A percentile compares a stretch with the other conserved stretches of the same genome.
These are phyloP conservation scores for Drepana falcataria DNA, from an alignment of 2,888 invertebrate genomes.

Conservation along the genomic window DNA sequence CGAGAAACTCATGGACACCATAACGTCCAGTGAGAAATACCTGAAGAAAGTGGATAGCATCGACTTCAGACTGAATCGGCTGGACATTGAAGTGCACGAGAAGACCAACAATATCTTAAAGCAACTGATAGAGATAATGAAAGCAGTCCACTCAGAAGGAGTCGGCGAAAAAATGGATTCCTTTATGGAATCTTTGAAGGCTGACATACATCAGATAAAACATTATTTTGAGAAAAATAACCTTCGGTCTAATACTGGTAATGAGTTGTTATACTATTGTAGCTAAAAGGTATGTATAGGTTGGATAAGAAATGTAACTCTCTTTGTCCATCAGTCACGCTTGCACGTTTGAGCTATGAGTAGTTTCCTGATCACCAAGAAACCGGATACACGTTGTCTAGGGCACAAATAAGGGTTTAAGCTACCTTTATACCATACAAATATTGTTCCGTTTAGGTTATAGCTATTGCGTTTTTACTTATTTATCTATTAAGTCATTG, in stretches of 20 bases:
- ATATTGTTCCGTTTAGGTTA: too few relatives aligned
- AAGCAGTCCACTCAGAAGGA: slow-evolving; percentile 24
- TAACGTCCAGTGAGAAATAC: slow-evolving; percentile 65
- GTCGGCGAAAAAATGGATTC: slow-evolving; percentile 38
- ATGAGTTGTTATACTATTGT: slow-evolving; percentile 5
- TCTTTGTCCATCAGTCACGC: too few relatives aligned
- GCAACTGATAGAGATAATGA: slow-evolving; percentile 43
- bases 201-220: slow-evolving; percentile 45
- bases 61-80: slow-evolving; percentile 59
- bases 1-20: slow-evolving; percentile 61
- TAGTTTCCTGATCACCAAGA: too few relatives aligned
- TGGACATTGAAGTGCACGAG: slow-evolving; percentile 68
- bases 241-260: slow-evolving; percentile 18
- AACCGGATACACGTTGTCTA: too few relatives aligned
- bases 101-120: slow-evolving; percentile 61
- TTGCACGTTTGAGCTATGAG: too few relatives aligned
- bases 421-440: too few relatives aligned
- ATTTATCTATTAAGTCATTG: too few relatives aligned
- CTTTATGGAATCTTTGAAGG: slow-evolving; percentile 36
- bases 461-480: too few relatives aligned
- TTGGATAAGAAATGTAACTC: too few relatives aligned
- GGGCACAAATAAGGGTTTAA: too few relatives aligned
- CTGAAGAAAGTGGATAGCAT: slow-evolving; percentile 69
- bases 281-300: background rate
- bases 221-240: slow-evolving; percentile 31